These are phyloP conservation scores for Timandra comae DNA, from an alignment of 2,888 invertebrate species.

Conservation along the genomic window DNA sequence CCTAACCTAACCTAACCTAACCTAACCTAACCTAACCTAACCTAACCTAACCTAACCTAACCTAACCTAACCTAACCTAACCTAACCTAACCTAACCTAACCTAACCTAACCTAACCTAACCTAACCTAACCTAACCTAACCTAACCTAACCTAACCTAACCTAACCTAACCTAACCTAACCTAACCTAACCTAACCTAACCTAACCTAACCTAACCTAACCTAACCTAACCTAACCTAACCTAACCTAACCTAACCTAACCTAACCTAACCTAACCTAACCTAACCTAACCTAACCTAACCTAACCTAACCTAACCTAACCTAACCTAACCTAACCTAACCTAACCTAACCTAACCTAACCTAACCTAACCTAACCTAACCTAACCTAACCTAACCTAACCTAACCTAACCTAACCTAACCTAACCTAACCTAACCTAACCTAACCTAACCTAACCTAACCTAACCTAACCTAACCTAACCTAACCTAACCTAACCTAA, in stretches of 20 bases:
- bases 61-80: too few relatives aligned
- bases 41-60: too few relatives aligned
- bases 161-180: slow-evolving; percentile 27
- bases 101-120: too few relatives aligned
- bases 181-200: slow-evolving; percentile 27
- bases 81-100: too few relatives aligned
- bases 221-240: slow-evolving; percentile 24
- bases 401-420: slow-evolving; percentile 19
- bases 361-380: slow-evolving; percentile 18
- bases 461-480: slow-evolving; percentile 19
- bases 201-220: slow-evolving; percentile 27
- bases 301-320: slow-evolving; percentile 21
- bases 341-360: slow-evolving; percentile 20
- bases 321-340: slow-evolving; percentile 18
- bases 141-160: slow-evolving; percentile 26
- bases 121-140: too few relatives aligned
- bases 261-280: slow-evolving; percentile 21
- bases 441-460: slow-evolving; percentile 23
- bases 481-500: slow-evolving; percentile 16
- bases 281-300: slow-evolving; percentile 21
- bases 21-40: too few relatives aligned
- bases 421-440: slow-evolving; percentile 20
- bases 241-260: slow-evolving; percentile 23
- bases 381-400: slow-evolving; percentile 20
- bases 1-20: too few relatives aligned